Evolutionary conservation across 2,113 vertebrate species (phyloP), one percentile per base, ranked within the genome.

Genomic region (Otus sunia): DNA sequence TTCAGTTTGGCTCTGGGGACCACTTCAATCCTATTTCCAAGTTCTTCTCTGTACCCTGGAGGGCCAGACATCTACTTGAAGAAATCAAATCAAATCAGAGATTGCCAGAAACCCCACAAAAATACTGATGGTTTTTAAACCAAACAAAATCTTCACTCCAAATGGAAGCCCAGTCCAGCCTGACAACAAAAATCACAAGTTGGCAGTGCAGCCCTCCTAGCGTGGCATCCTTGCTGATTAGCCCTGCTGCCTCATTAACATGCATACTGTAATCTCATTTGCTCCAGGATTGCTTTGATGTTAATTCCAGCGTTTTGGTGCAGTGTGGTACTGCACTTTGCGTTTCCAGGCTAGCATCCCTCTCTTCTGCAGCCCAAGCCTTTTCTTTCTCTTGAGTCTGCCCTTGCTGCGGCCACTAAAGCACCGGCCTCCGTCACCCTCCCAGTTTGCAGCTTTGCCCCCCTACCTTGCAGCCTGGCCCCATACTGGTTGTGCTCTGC

Each of bases 211-310:
- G 95, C 90, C 89, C 86, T 93, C 92, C 88, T 66, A 90, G 88
- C 13, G 66, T 81, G 87, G 94, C 93, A 93, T 92, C 96, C 90
- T 94, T 43, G 80, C 91, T 95, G 92, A 97, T 96, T 93, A 96
- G 88, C 29, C 37, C 86, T 81, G 87, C 94, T 32, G 77, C 94
- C 88, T 98, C 96, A 97, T 98, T 97, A 97, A 94, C 96, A 98
- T 98, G 96, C 97, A 97, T 58, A 59, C 91, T 66, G 88, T 95
- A 97, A 97, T 97, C 95, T 97, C 92, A 91, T 97, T 98, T 97
- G 88, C 97, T 96, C 97, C 90, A 94, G 96, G 67, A 96, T 78
- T 83, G 95, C 97, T 98, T 98, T 98, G 97, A 97, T 97, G 96
- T 97, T 97, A 95, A 97, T 98, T 97, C 96, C 94, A 93, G 77